Evolutionary conservation across 1,140 invertebrate genomes (phyloP), one percentile per base, ranked within the genome.

Genomic region (Lepidurus packardi): DNA sequence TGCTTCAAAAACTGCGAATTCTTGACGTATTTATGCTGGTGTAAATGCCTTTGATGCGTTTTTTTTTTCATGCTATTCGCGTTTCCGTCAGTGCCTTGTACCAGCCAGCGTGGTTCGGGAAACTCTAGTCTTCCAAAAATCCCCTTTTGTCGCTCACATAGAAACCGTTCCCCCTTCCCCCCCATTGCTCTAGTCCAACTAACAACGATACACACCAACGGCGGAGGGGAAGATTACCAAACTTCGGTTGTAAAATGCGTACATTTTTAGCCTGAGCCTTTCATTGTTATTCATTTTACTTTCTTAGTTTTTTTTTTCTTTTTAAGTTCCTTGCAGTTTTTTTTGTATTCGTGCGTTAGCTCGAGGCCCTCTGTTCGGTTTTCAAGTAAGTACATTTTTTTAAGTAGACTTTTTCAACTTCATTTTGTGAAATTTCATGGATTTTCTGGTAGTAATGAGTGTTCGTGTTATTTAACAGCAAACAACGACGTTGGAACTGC

Each of bases 401-500:
- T 73, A 34, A 10, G 10, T 21, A 24, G 73, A 73, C 9, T 13
- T 13, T 77, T n/a, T 34, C 34, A 34, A 4, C 34, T 34, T 34
- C 34, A 34, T 41, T 78, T 73, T 73, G 34, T 21, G 43, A 73
- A 10, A 41, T 43, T 1, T 77, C 16, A 0, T 7, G n/a, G n/a
- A 65, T 34, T 77, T 34, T 73, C 34, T 73, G 34, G 24, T 47
- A 34, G 21, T 24, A 65, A 41, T 45, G n/a, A 34, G 42, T 24
- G 0, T 78, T 73, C 24, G 34, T 73, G 11, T 73, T 78, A 13
- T 73, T 13, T n/a, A 42, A 16, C n/a, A 43, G 45, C 78, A 78
- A 74, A 78, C 78, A 24, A 78, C 78, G 43, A 73, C 78, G 43
- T 34, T 78, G 42, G 78, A 78, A 73, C 47, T 78, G 74, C 78